phyloP scores from a whole-genome alignment of 2,797 vertebrate genomes.

The Natrix natrix region DNA sequence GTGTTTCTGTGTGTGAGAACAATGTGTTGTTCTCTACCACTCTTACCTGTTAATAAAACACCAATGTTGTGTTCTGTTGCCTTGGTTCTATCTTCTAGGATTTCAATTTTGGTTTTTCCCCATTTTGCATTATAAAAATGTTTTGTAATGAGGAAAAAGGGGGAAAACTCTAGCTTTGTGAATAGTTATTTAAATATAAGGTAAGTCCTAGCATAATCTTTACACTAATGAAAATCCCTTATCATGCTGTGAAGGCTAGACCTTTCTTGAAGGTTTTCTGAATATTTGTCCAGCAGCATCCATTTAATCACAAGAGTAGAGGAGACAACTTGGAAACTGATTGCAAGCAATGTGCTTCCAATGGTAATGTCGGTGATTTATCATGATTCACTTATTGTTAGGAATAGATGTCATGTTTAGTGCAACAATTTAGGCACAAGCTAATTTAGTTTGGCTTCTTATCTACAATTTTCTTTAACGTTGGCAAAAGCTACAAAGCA shows the following conservation, averaged over 20 bases:
- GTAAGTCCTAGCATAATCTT: not conserved
- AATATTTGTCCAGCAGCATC: not conserved
- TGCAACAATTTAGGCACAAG: slow-evolving; percentile 24
- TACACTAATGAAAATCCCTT: not conserved
- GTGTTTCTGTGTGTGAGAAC: not conserved
- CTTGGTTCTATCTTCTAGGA: not conserved
- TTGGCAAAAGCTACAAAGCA: slow-evolving; percentile 8
- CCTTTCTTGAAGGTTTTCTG: not conserved
- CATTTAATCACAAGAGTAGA: not conserved
- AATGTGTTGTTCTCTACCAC: not conserved
- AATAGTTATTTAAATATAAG: not conserved
- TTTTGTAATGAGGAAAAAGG: not conserved
- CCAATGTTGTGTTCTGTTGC: not conserved
- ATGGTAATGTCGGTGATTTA: not conserved
- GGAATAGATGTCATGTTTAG: slow-evolving; percentile 35
- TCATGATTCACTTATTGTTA: slow-evolving; percentile 13
- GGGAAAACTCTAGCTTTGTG: not conserved
- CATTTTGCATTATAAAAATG: not conserved
- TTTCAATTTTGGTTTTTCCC: not conserved
- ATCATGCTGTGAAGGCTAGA: accelerated
- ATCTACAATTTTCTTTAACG: not conserved
- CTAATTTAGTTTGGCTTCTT: slow-evolving; percentile 24
- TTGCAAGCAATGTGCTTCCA: slow-evolving; percentile 17
- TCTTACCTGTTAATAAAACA: not conserved
- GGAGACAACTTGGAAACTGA: slow-evolving; percentile 17